Evolutionary conservation across 2,797 vertebrate genomes (phyloP).

Genomic region (Telmatherina bonti): DNA sequence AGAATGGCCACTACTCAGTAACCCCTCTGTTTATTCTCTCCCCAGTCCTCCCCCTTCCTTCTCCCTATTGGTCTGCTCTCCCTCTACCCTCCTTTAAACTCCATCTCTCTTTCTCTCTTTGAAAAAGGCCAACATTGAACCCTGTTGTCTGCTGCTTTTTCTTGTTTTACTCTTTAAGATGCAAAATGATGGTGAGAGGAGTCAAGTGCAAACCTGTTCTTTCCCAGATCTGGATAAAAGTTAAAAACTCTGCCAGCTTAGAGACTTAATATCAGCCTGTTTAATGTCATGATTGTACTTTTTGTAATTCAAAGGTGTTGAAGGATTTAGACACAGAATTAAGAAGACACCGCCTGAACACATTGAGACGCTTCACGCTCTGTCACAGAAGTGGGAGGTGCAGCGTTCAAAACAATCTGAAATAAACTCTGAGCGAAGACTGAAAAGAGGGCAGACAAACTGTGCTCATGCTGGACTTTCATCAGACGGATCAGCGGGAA

Average conservation of each 20-base stretch:
- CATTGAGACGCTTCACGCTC: constrained; percentile 7
- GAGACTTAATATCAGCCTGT: not conserved
- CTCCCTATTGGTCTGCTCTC: constrained; percentile 32
- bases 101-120: constrained; percentile 3
- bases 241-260: not conserved
- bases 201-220: not conserved
- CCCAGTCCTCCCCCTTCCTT: constrained; percentile 7
- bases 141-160: not conserved
- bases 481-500: constrained; percentile 8
- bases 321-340: not conserved
- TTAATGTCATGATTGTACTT: not conserved
- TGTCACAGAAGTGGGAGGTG: constrained; percentile 6
- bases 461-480: constrained; percentile 42
- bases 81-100: constrained; percentile 10
- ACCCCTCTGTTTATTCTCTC: constrained; percentile 45
- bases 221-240: not conserved
- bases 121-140: constrained; percentile 13
- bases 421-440: not conserved
- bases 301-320: not conserved
- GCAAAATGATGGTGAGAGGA: not conserved
- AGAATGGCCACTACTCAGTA: constrained; percentile 51
- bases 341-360: not conserved
- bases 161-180: not conserved
- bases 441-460: constrained; percentile 38
- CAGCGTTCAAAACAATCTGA: constrained; percentile 4